phyloP scores from a whole-genome alignment of 2,113 vertebrate genomes.

The Chaetops frenatus region DNA sequence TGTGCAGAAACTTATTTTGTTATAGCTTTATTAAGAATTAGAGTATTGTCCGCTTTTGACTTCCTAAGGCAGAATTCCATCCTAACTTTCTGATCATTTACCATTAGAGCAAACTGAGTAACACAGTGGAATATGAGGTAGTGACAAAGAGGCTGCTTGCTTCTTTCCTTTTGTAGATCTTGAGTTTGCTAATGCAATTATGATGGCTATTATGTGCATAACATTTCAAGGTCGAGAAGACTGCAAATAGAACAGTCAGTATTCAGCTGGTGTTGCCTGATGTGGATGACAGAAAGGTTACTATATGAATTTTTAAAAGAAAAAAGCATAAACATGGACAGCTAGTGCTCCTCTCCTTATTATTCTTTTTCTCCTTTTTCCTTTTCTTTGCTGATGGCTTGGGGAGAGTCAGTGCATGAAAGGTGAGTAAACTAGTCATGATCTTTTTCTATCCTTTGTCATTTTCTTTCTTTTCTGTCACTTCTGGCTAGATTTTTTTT shows the following conservation, averaged over 20 bases:
- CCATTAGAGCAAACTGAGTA: not conserved
- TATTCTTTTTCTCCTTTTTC: slow-evolving; percentile 2
- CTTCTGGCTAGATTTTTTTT: not conserved
- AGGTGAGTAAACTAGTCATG: not conserved
- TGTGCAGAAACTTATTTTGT: not conserved
- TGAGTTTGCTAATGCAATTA: not conserved
- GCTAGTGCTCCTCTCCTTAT: not conserved
- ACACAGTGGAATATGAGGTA: not conserved
- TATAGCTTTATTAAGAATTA: not conserved
- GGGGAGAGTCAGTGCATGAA: not conserved
- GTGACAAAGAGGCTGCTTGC: not conserved
- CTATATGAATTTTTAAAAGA: not conserved
- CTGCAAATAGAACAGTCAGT: not conserved
- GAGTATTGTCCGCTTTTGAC: not conserved
- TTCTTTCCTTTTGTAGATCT: not conserved
- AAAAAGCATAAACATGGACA: not conserved
- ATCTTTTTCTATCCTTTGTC: not conserved
- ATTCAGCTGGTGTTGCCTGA: not conserved
- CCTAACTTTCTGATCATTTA: not conserved
- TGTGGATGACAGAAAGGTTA: not conserved
- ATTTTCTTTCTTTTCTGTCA: not conserved
- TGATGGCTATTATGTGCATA: not conserved
- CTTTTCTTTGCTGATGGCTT: not conserved
- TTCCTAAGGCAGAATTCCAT: not conserved
- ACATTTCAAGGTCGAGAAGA: not conserved